Evolutionary conservation across 2,797 vertebrate genomes (phyloP), one percentile per base, ranked within the genome.

Genomic region (Chelon auratus): DNA sequence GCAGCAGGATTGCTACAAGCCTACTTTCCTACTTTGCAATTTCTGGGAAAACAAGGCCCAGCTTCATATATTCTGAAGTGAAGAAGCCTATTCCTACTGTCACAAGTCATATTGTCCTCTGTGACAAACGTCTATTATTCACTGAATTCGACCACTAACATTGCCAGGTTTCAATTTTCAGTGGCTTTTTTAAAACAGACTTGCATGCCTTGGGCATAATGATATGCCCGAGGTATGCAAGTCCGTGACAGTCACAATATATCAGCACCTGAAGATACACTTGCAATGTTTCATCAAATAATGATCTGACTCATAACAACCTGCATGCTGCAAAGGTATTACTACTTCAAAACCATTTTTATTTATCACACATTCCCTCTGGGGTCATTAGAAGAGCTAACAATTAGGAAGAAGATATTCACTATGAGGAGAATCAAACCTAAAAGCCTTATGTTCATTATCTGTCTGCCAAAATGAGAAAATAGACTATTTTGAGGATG

Each of bases 291-390:
- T 60, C 71, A 66, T 81, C n/a, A 68, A 47, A 82, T 67, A 83
- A 72, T 56, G 68, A 68, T 64, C 11, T 30, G 17, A 66, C 55
- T 62, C 72, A 75, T 22, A 47, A 47, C 11, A 64, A 51, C 36
- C 72, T 40, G 48, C 24, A 1, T n/a, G 11, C 24, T 60, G 51
- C 20, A 67, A 42, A 64, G 42, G 51, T 14, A 20, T 77, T 62
- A 55, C 54, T 50, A 47, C 80, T 68, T 82, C 62, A 72, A 69
- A 75, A 24, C 43, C 18, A 14, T 45, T 57, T 68, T 77, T 57
- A 52, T 59, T 57, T 42, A 43, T 47, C 51, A 67, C 52, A 56
- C 15, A 8, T 60, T 68, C 42, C 68, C 18, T 67, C 43, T 33
- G 75, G 52, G 57, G 39, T 14, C 40, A 30, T 0, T 13, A 37